Conservation (phyloP, 2,888 invertebrate genomes). For the Morpho deidamia region DNA sequence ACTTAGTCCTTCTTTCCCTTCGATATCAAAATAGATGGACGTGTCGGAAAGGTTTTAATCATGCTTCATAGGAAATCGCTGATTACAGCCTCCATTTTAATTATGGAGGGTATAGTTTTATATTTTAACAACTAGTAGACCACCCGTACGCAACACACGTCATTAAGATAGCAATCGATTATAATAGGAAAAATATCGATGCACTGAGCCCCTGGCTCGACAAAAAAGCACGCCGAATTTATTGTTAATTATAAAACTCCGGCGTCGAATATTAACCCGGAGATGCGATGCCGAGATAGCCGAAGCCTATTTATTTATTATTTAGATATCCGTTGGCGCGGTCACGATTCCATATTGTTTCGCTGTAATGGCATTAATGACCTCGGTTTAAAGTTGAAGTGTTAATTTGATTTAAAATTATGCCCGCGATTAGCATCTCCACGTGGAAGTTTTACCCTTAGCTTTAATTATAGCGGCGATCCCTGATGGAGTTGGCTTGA, state of each 20-base stretch:
- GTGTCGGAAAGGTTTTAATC: neutral
- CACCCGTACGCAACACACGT: constrained; percentile 42
- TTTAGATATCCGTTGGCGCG: constrained; percentile 71
- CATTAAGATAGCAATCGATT: constrained; percentile 70
- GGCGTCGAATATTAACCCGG: constrained; percentile 68
- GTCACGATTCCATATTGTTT: constrained; percentile 77
- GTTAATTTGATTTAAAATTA: constrained; percentile 79
- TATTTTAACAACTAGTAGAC: constrained; percentile 26
- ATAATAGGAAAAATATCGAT: constrained; percentile 62
- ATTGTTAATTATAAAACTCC: constrained; percentile 78
- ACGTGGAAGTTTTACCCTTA: constrained; percentile 68
- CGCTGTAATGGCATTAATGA: constrained; percentile 74
- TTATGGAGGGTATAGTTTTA: too few relatives aligned
- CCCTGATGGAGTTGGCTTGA: constrained; percentile 55
- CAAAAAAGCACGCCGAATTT: constrained; percentile 74
- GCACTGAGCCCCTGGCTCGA: constrained; percentile 49
- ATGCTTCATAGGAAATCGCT: neutral
- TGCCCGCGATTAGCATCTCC: constrained; percentile 69
- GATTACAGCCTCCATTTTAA: too few relatives aligned
- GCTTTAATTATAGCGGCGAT: constrained; percentile 67
- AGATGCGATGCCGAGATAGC: constrained; percentile 68
- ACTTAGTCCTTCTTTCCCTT: too few relatives aligned
- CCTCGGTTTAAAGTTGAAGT: constrained; percentile 77
- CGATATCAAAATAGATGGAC: too few relatives aligned
- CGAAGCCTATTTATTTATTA: constrained; percentile 75